Evolutionary conservation across 2,797 vertebrate genomes (phyloP).

Genomic region (Pyrocephalus nanus): DNA sequence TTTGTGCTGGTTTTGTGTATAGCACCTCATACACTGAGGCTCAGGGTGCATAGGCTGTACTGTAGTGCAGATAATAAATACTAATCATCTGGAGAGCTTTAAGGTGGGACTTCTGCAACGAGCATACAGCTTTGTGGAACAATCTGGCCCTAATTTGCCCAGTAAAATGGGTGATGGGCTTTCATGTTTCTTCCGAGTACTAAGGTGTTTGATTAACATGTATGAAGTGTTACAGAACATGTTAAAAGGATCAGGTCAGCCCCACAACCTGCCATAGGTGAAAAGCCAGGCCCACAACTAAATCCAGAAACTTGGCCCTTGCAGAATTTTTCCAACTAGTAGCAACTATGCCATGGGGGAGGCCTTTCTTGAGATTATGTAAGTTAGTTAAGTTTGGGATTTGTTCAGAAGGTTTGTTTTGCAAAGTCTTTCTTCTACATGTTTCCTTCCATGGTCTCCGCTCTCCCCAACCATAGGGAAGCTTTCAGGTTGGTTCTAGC

Average conservation of each 20-base stretch:
- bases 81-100: neutral
- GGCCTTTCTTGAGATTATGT: neutral
- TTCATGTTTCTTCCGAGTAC: fast-evolving
- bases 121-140: neutral
- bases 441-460: neutral
- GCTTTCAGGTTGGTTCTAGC: neutral
- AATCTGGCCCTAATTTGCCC: neutral
- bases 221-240: neutral
- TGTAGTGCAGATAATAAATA: neutral
- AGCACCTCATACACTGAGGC: conserved; percentile 21
- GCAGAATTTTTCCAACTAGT: neutral
- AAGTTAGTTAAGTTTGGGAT: neutral
- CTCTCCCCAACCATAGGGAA: neutral
- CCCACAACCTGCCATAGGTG: neutral
- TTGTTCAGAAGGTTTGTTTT: neutral
- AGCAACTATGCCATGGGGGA: neutral
- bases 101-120: neutral
- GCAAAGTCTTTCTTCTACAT: neutral
- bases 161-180: neutral
- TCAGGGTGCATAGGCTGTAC: neutral
- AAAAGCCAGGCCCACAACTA: neutral
- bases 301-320: neutral
- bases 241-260: neutral
- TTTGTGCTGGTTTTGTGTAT: neutral
- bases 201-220: neutral